phyloP scores from a whole-genome alignment of 2,113 vertebrate genomes.

The Diadophis punctatus region DNA sequence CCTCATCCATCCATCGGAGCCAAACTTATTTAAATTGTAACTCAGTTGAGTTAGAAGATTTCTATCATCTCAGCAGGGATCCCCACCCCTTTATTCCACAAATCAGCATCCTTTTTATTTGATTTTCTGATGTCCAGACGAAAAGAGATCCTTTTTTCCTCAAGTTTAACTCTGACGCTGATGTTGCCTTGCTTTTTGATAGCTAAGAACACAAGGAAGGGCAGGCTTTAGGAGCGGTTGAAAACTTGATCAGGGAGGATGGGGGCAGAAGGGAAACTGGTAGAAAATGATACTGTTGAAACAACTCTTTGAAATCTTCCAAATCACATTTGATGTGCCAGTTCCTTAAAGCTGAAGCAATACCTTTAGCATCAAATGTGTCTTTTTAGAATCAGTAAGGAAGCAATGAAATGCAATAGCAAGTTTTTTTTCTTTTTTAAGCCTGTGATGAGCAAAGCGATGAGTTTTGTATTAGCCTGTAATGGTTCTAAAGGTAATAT shows the following conservation, averaged over 20 bases:
- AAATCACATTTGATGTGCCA: constrained; percentile 72
- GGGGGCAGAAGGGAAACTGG: constrained; percentile 43
- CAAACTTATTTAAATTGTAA: constrained; percentile 80
- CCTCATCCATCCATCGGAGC: constrained; percentile 62
- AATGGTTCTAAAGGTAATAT: constrained; percentile 44
- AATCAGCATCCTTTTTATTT: constrained; percentile 78
- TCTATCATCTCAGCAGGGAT: constrained; percentile 77
- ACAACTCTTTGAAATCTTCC: constrained; percentile 71
- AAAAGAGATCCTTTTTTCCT: constrained; percentile 67
- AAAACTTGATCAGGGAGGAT: constrained; percentile 74
- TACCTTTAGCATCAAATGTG: constrained; percentile 70
- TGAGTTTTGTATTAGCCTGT: constrained; percentile 63
- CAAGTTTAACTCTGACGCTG: constrained; percentile 67
- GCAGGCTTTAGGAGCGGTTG: constrained; percentile 66
- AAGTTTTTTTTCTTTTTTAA: constrained; percentile 46
- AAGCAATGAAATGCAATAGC: constrained; percentile 59
- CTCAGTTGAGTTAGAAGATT: constrained; percentile 74
- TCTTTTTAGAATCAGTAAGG: constrained; percentile 25
- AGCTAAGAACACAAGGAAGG: constrained; percentile 72
- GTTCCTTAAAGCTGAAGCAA: constrained; percentile 64
- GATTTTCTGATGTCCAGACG: constrained; percentile 73
- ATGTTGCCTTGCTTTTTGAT: constrained; percentile 73
- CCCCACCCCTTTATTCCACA: constrained; percentile 74
- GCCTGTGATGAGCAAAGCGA: constrained; percentile 43
- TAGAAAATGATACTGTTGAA: constrained; percentile 72